Percentiles rank a stretch among this genome's conserved stretches.
phyloP scores from a whole-genome alignment of 2,797 vertebrate genomes.

The Oophaga sylvatica region DNA sequence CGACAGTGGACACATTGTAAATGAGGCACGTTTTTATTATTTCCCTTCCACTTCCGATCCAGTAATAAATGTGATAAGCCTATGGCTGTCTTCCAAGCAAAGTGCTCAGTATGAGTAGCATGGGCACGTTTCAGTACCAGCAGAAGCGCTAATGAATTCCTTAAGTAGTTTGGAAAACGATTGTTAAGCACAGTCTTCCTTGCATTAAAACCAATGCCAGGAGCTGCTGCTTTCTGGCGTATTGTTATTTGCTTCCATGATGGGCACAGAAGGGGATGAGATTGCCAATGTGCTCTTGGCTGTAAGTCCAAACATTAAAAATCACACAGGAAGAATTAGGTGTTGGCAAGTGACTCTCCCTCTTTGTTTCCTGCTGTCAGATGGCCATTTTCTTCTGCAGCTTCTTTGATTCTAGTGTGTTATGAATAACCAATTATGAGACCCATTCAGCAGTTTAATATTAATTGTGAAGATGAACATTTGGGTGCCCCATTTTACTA shows the following conservation, averaged over 20 bases:
- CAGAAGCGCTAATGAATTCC: conserved; percentile 41
- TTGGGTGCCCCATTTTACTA: background rate
- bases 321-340: conserved; percentile 52
- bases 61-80: background rate
- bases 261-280: conserved; percentile 49
- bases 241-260: conserved; percentile 23
- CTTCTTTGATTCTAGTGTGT: conserved; percentile 15
- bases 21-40: background rate
- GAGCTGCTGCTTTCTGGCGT: conserved; percentile 41
- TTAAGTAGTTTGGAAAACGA: conserved; percentile 57
- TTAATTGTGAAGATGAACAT: conserved; percentile 17
- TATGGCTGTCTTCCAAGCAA: background rate
- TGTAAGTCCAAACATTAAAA: conserved; percentile 53
- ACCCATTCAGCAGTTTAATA: background rate
- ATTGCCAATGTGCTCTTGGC: conserved; percentile 58
- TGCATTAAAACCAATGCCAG: conserved; percentile 36
- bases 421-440: conserved; percentile 20
- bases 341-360: conserved; percentile 35
- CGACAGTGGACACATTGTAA: background rate
- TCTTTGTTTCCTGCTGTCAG: conserved; percentile 51
- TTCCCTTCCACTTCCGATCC: background rate
- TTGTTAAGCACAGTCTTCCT: conserved; percentile 37
- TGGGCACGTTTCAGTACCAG: conserved; percentile 36
- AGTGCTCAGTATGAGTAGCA: background rate
- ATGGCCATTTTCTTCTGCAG: conserved; percentile 42